Percentiles rank a stretch among this genome's conserved stretches.
Conservation (phyloP, 2,888 invertebrate genomes). For the Crioceris asparagi region DNA sequence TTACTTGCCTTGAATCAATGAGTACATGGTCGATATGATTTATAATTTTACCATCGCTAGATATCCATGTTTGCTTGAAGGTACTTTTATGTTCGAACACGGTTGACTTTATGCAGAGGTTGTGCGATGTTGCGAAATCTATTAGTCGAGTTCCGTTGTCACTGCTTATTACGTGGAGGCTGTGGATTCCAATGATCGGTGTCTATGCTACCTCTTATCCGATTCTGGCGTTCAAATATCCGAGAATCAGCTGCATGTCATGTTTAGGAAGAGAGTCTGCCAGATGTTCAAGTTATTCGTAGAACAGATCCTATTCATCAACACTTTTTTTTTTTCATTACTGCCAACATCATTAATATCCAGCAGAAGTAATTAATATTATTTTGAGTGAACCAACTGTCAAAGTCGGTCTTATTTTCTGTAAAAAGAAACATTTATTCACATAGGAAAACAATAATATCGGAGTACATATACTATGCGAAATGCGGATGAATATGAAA, state of each 20-base stretch:
- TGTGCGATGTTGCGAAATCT: neutral
- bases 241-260: neutral
- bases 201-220: neutral
- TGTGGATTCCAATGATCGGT: neutral
- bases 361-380: no score
- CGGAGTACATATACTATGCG: no score
- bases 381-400: no score
- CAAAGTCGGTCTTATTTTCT: no score
- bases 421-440: no score
- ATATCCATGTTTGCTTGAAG: neutral
- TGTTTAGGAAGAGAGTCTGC: neutral
- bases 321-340: neutral
- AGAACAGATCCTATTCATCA: neutral
- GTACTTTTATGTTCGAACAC: neutral
- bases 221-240: neutral
- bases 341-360: no score
- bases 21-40: no score
- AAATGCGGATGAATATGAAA: no score
- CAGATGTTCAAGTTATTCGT: neutral
- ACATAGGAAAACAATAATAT: no score
- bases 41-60: no score
- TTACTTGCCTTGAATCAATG: no score
- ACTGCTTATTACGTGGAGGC: neutral
- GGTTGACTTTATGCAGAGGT: neutral
- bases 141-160: neutral